These are phyloP conservation scores for Oophaga pumilio DNA, from an alignment of 2,113 vertebrate species.

Conservation along the genomic window DNA sequence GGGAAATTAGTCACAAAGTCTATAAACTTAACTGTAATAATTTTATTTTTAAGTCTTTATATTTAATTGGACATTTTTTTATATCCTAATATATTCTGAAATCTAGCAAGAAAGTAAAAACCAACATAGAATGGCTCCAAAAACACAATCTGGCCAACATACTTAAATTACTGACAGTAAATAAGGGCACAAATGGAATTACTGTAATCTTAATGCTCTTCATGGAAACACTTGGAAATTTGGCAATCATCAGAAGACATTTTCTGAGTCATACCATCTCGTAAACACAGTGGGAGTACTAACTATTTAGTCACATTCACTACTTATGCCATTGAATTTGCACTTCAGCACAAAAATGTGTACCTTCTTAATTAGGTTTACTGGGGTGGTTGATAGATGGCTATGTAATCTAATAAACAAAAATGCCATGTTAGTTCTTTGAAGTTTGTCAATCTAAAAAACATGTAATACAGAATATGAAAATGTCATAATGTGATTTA, in stretches of 20 bases:
- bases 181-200: neutral
- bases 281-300: conserved; percentile 9
- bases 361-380: conserved; percentile 58
- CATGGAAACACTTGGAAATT: neutral
- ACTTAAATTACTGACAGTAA: neutral
- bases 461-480: conserved; percentile 66
- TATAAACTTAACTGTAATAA: too few relatives aligned
- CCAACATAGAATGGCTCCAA: neutral
- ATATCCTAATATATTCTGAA: neutral
- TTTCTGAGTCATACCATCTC: neutral
- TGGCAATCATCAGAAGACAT: neutral
- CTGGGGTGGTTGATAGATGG: conserved; percentile 48
- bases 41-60: neutral
- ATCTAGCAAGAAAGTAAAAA: neutral
- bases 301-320: conserved; percentile 8
- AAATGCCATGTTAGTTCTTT: conserved; percentile 60
- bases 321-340: conserved; percentile 7
- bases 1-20: too few relatives aligned
- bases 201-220: neutral
- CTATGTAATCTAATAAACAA: conserved; percentile 53
- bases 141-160: neutral
- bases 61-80: neutral
- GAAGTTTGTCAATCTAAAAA: conserved; percentile 65
- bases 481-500: conserved; percentile 72
- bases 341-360: conserved; percentile 41